Base-by-base conservation (phyloP, 2,797 vertebrate genomes). In the Centropyge bicolor region DNA sequence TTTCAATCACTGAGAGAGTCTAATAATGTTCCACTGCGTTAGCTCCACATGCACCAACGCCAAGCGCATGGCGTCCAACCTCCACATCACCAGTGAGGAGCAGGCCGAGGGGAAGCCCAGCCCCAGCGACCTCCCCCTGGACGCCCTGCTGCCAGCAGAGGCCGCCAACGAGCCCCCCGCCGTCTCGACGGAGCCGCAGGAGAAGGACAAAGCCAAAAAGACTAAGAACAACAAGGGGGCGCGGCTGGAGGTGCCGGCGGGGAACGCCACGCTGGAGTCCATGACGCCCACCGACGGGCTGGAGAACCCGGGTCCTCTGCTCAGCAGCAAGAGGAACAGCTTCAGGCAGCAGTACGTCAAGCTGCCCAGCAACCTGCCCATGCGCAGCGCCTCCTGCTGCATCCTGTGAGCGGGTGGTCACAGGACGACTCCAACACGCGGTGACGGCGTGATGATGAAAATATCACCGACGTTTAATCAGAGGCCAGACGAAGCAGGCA, bases 261-360 rank as follows among this genome's bases (percentile, higher is more conserved):
- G 68, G 1, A 93, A 89, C 67, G 49, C 49, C 0, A 8, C 41
- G 19, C 77, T 69, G 20, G 92, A 93, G 76, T 85, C 70, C 1
- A 70, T 57, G 22, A 64, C 82, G n/a, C 78, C 89, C 51, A 35
- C 68, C 7, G 92, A 91, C 3, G 86, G 54, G 5, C 77, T 87
- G 63, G 92, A 94, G 65, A 94, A 92, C 73, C 73, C 81, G 4
- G 90, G 49, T 19, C 88, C 87, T 8, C 62, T 83, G 14, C 83
- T 94, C 57, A 90, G 86, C 86, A 92, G 70, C 62, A 95, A 93
- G 89, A 94, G 87, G 57, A 84, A 93, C 86, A 92, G 92, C 89
- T 93, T 93, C 88, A 87, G 90, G 86, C 92, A 93, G 87, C 93
- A 94, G 86, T 94, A 91, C 7, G 76, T n/a, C 76, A 93, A 90